Evolutionary conservation across 2,113 vertebrate genomes (phyloP).

Genomic region (Phrynosoma blainvillii): DNA sequence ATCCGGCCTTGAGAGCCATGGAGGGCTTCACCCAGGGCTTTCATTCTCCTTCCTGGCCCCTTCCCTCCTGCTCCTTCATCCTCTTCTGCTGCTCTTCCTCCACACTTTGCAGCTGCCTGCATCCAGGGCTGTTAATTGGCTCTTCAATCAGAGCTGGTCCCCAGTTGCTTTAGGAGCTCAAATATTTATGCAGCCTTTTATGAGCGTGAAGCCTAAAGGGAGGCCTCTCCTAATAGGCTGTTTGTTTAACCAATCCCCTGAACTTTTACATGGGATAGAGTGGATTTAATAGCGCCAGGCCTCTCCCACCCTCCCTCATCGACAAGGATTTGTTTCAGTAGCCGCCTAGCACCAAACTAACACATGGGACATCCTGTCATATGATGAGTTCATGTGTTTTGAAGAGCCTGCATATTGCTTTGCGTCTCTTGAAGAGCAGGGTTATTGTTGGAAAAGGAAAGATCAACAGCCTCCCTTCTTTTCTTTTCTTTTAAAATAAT

Average conservation of each 20-base stretch:
- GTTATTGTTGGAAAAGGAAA: background rate
- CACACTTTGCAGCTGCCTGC: background rate
- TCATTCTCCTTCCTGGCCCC: background rate
- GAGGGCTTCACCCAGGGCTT: background rate
- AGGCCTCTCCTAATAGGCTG: background rate
- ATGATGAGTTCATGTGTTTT: background rate
- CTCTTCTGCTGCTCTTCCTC: too few relatives aligned
- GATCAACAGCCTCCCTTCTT: background rate
- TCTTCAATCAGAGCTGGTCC: background rate
- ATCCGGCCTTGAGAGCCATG: background rate
- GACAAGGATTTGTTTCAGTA: background rate
- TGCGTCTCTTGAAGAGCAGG: background rate
- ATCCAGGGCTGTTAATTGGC: background rate
- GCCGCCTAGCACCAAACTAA: too few relatives aligned
- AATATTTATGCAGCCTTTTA: slow-evolving; percentile 25
- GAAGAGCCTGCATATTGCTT: too few relatives aligned
- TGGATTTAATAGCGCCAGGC: background rate
- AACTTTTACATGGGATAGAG: background rate
- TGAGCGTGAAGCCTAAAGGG: background rate
- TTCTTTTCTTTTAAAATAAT: too few relatives aligned
- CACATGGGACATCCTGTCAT: too few relatives aligned
- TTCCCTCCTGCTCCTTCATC: background rate
- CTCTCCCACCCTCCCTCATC: background rate
- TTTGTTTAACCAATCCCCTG: background rate
- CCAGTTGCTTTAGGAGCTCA: background rate